These are phyloP conservation scores for Python bivittatus DNA, from an alignment of 2,113 vertebrate species.

Conservation along the genomic window DNA sequence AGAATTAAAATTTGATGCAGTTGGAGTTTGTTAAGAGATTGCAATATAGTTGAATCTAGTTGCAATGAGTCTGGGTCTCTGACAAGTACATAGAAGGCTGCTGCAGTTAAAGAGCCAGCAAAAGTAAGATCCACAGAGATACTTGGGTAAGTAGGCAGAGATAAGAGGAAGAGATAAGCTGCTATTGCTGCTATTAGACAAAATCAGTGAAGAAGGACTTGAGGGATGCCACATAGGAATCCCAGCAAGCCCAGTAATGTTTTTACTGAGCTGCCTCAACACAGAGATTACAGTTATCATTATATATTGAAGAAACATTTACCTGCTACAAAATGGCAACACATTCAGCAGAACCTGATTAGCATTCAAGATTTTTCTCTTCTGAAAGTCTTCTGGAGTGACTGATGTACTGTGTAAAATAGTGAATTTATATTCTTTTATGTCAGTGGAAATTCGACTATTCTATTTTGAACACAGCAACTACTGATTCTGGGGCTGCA, in stretches of 20 bases:
- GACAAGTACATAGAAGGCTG: background rate
- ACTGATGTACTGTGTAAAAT: background rate
- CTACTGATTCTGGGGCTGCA: background rate
- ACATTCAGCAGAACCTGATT: background rate
- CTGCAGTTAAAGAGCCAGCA: background rate
- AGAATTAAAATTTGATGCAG: background rate
- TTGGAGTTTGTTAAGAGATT: background rate
- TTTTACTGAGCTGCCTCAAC: background rate
- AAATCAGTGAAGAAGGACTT: background rate
- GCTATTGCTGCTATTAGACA: background rate
- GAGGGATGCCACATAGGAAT: background rate
- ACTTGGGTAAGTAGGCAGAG: background rate
- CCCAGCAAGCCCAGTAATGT: too few relatives aligned
- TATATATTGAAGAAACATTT: background rate
- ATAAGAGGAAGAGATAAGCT: background rate
- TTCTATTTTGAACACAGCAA: background rate
- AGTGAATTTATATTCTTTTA: background rate
- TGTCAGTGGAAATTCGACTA: background rate
- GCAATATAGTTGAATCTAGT: background rate
- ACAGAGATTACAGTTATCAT: background rate
- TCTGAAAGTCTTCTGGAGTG: background rate
- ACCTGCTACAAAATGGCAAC: background rate
- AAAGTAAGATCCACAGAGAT: background rate
- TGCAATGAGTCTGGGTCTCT: background rate
- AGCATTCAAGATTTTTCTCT: background rate